Evolutionary conservation across 2,797 vertebrate genomes (phyloP), one percentile per base, ranked within the genome.

Genomic region (Pseudochromis fuscus): DNA sequence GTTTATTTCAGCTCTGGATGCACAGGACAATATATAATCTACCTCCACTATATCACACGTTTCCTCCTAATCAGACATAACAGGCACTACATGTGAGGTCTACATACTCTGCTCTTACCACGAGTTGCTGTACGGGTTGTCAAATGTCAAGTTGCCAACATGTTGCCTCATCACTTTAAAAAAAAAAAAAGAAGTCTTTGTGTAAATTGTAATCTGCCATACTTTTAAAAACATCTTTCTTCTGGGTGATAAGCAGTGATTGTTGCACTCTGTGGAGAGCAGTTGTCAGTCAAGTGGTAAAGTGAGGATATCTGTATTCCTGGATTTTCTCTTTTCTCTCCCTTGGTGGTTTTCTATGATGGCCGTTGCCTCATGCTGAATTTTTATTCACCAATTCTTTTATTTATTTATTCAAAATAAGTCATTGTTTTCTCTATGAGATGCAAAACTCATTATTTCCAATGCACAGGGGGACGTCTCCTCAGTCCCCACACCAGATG

Each of bases 161-260:
- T 67, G 51, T 72, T 73, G 52, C 62, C 59, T 68, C 68, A 68
- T 71, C 46, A 56, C 44, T 65, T 67, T 35, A 18, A 46, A 59
- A 28, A 18, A 16, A 4, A 0, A 28, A 10, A 44, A 4, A 44
- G 4, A 44, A 67, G 52, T 1, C 24, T 7, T 30, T 44, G 15
- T n/a, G 35, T 8, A 59, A 72, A 25, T 37, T 46, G 19, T 42
- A 62, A 78, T 61, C 38, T 62, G 10, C 9, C 21, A 11, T 19
- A 19, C 27, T 52, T 74, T 46, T 19, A 16, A 19, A 66, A 48
- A 33, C n/a, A 19, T 45, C 4, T 58, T 58, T 58, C 40, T 30
- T 42, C n/a, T 56, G 37, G 40, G 30, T 53, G 61, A 72, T 72
- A 15, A 68, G 21, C 38, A 42, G 27, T 5, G 8, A 45, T 53